Evolutionary conservation across 2,113 vertebrate genomes (phyloP).

Genomic region (Clinocottus analis): DNA sequence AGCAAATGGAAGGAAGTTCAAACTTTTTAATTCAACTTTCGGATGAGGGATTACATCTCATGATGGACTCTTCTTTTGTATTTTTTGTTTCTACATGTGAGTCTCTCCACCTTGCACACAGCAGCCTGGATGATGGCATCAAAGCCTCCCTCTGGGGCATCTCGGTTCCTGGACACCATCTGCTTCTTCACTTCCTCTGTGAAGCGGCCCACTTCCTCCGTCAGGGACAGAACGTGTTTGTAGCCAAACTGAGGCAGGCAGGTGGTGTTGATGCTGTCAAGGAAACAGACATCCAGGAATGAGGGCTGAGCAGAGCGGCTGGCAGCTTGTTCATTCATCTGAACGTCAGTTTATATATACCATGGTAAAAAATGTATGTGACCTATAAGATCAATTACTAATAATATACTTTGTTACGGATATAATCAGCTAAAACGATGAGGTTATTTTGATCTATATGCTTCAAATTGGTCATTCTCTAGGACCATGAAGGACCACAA

Average conservation of each 20-base stretch:
- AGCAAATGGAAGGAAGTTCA: background rate
- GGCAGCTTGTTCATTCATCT: background rate
- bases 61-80: background rate
- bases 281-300: constrained; percentile 25
- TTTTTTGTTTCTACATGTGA: background rate
- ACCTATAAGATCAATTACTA: background rate
- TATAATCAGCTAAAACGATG: background rate
- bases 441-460: background rate
- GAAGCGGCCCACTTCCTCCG: constrained; percentile 92
- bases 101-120: constrained; percentile 88
- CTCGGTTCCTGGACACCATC: constrained; percentile 93
- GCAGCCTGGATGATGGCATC: constrained; percentile 98
- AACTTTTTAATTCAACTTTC: no score
- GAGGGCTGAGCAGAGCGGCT: background rate
- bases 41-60: no score
- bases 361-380: background rate
- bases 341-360: background rate
- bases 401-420: background rate
- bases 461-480: background rate
- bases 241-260: constrained; percentile 97
- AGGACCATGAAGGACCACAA: background rate
- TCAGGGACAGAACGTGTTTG: constrained; percentile 93
- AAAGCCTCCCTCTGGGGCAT: constrained; percentile 95
- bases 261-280: constrained; percentile 80
- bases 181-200: constrained; percentile 96